Evolutionary conservation across 2,888 invertebrate species (phyloP).

Genomic region (Pachymerium ferrugineum): DNA sequence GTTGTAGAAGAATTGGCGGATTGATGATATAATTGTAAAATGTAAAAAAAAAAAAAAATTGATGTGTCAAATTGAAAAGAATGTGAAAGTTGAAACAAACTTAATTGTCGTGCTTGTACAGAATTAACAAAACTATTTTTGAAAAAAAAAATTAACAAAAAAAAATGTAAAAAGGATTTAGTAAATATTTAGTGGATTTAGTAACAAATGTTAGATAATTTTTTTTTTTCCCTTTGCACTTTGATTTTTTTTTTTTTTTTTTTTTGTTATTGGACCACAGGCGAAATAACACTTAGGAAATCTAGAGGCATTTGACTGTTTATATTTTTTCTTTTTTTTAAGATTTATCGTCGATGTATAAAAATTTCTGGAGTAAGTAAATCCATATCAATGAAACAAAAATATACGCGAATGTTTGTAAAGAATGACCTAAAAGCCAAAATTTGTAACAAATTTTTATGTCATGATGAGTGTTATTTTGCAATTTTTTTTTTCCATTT

Average conservation of each 20-base stretch:
- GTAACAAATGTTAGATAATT: not conserved
- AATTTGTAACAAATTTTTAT: conserved; percentile 7
- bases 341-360: too few species aligned
- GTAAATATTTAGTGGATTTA: conserved; percentile 4
- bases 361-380: not conserved
- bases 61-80: conserved; percentile 5
- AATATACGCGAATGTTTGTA: not conserved
- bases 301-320: not conserved
- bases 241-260: not conserved
- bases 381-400: conserved; percentile 11
- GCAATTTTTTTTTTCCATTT: not conserved
- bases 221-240: not conserved
- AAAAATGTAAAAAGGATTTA: not conserved
- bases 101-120: conserved; percentile 10
- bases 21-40: not conserved
- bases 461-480: not conserved
- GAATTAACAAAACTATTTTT: conserved; percentile 21
- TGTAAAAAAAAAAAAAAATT: not conserved
- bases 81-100: not conserved
- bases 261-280: not conserved
- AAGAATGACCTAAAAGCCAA: not conserved
- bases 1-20: not conserved
- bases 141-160: conserved; percentile 14
- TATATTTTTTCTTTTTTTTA: not conserved
- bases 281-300: not conserved